Conservation (phyloP, 2,113 vertebrate genomes). For the Lipophrys pholis region DNA sequence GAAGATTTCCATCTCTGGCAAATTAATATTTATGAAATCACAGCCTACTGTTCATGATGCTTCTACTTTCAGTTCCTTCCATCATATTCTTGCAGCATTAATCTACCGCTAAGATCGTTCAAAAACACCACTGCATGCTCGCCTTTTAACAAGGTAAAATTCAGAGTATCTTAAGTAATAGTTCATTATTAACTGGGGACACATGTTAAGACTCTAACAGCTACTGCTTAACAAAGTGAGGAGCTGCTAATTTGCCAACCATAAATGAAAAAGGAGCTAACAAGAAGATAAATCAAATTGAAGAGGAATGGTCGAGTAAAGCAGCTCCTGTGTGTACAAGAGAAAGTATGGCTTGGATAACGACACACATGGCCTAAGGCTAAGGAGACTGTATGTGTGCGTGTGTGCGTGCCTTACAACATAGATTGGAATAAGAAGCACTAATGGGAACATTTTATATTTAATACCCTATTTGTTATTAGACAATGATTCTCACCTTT, state of each 20-base stretch:
- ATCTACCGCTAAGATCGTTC: conserved; percentile 18
- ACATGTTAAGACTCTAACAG: background rate
- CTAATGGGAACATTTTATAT: too few species aligned
- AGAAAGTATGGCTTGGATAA: background rate
- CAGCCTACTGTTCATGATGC: conserved; percentile 29
- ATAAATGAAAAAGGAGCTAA: background rate
- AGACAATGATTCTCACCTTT: too few species aligned
- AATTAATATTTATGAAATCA: conserved; percentile 46
- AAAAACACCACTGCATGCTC: conserved; percentile 35
- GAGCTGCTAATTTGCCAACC: background rate
- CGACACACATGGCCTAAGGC: conserved; percentile 17
- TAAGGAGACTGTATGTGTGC: background rate
- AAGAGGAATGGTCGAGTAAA: background rate
- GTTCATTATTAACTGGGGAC: conserved; percentile 30
- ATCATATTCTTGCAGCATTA: conserved; percentile 17
- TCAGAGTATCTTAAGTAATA: conserved; percentile 6
- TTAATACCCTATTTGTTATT: too few species aligned
- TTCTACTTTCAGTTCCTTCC: conserved; percentile 2
- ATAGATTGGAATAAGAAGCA: background rate
- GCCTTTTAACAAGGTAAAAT: conserved; percentile 25
- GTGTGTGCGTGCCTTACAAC: background rate
- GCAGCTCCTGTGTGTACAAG: background rate
- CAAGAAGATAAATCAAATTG: background rate
- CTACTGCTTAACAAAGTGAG: conserved; percentile 9
- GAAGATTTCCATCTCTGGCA: conserved; percentile 22